Evolutionary conservation across 2,888 invertebrate genomes (phyloP).

Genomic region (Crepidodera aurea): DNA sequence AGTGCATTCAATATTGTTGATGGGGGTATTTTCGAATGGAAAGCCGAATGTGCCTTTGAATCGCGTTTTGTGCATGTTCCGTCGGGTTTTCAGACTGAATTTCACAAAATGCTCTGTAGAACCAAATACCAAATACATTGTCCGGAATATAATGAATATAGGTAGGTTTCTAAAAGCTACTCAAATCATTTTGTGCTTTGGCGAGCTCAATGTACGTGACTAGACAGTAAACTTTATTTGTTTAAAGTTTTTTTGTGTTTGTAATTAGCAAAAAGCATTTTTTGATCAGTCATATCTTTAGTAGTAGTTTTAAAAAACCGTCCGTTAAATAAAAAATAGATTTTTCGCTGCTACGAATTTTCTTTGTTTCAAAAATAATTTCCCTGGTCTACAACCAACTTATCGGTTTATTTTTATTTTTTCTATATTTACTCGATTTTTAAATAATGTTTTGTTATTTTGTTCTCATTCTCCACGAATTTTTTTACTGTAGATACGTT

Average conservation of each 20-base stretch:
- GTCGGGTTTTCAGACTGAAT: constrained; percentile 5
- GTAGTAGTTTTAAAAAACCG: too few relatives aligned
- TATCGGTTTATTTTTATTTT: too few relatives aligned
- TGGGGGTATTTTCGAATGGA: background rate
- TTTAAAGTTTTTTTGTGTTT: background rate
- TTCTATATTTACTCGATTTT: too few relatives aligned
- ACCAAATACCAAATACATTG: background rate
- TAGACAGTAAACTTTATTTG: background rate
- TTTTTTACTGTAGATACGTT: too few relatives aligned
- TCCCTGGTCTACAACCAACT: too few relatives aligned
- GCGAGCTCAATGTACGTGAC: background rate
- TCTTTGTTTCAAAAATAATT: too few relatives aligned
- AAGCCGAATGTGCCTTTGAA: constrained; percentile 19
- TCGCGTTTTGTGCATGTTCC: constrained; percentile 12
- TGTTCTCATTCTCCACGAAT: too few relatives aligned
- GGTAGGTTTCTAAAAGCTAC: background rate
- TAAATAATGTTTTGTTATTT: too few relatives aligned
- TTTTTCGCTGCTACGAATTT: too few relatives aligned
- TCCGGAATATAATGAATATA: background rate
- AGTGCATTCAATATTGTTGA: constrained; percentile 26
- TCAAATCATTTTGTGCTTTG: background rate
- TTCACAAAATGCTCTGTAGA: background rate
- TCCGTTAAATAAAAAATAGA: too few relatives aligned
- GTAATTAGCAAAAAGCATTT: background rate
- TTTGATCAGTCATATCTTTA: too few relatives aligned